Evolutionary conservation across 1,140 invertebrate species (phyloP).

Genomic region (Microplitis mediator): DNA sequence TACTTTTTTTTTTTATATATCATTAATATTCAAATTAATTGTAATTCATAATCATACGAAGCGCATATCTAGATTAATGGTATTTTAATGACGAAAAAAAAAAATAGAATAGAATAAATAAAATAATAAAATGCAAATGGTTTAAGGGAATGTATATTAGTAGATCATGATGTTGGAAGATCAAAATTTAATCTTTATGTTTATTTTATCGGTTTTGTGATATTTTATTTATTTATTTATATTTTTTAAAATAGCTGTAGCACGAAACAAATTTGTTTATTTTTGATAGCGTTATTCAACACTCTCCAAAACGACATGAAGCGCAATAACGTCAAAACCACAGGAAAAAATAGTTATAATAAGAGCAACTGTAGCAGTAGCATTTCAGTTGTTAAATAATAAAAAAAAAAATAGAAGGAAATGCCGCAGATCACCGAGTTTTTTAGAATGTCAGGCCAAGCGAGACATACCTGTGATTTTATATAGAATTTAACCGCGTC

Average conservation of each 20-base stretch:
- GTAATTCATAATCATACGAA: too few species aligned
- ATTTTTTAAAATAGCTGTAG: constrained; percentile 20
- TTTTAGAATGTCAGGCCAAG: background rate
- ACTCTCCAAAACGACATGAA: constrained; percentile 31
- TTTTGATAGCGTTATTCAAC: constrained; percentile 26
- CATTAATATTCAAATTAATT: too few species aligned
- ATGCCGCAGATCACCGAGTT: background rate
- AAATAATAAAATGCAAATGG: too few species aligned
- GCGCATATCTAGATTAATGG: too few species aligned
- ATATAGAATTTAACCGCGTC: constrained; percentile 8
- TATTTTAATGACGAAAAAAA: too few species aligned
- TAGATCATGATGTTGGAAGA: too few species aligned
- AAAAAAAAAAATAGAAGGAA: constrained; percentile 6
- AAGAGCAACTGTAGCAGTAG: background rate
- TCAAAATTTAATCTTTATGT: too few species aligned
- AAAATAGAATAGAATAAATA: too few species aligned
- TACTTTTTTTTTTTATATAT: too few species aligned
- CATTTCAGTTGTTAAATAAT: background rate
- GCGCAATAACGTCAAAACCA: constrained; percentile 32
- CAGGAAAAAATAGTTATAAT: constrained; percentile 34
- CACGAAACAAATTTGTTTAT: constrained; percentile 31
- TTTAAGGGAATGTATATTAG: too few species aligned
- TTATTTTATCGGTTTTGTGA: background rate
- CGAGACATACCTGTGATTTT: background rate
- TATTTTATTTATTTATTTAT: background rate